Conservation (phyloP, 2,113 vertebrate species). For the Formicarius rufipectus region DNA sequence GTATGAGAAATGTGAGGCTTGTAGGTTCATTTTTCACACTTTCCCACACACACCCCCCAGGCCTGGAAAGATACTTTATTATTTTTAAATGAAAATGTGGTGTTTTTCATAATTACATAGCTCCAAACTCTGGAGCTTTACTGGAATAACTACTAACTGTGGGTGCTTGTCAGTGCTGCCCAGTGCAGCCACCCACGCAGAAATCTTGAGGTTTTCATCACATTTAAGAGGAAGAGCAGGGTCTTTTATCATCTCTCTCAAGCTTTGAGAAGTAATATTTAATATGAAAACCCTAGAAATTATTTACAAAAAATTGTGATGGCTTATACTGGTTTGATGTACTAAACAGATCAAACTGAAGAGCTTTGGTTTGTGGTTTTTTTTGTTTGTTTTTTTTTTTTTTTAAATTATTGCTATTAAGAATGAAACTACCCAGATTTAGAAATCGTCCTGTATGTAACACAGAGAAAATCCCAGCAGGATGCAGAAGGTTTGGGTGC, state of each 20-base stretch:
- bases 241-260: background rate
- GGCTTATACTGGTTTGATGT: background rate
- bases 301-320: background rate
- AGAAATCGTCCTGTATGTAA: background rate
- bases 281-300: background rate
- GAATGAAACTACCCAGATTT: background rate
- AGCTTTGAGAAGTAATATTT: background rate
- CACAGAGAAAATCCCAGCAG: background rate
- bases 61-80: background rate
- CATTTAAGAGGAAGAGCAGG: background rate
- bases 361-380: background rate
- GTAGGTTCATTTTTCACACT: slow-evolving; percentile 15
- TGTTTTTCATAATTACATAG: background rate
- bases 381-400: background rate
- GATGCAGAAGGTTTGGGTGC: background rate
- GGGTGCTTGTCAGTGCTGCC: background rate
- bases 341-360: background rate
- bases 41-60: background rate
- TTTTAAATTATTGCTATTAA: background rate
- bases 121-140: background rate
- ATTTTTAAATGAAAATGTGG: slow-evolving; percentile 22
- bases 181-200: background rate
- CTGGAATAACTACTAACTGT: background rate
- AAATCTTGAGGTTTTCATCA: background rate
- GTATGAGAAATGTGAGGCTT: background rate